Conservation (phyloP, 2,888 invertebrate genomes). For the Phytoseiulus persimilis region DNA sequence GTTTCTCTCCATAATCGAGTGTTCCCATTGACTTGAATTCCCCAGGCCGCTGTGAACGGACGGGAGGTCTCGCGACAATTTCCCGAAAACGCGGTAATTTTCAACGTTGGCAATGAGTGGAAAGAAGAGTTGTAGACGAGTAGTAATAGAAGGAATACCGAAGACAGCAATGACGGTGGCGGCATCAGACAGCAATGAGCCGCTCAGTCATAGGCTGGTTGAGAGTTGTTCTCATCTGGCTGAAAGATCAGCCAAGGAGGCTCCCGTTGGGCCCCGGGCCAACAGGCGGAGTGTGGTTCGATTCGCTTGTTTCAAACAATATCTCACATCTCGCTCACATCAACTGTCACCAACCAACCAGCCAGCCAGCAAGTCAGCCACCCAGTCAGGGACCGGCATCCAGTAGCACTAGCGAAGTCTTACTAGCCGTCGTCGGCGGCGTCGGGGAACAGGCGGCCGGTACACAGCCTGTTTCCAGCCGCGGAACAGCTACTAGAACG, state of each 20-base stretch:
- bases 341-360: constrained; percentile 19
- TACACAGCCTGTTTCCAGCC: not conserved
- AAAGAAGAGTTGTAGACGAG: not conserved
- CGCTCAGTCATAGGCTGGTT: constrained; percentile 38
- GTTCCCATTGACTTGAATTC: too few relatives aligned
- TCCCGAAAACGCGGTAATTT: not conserved
- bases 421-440: not conserved
- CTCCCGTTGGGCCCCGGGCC: constrained; percentile 5
- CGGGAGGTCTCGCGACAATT: too few relatives aligned
- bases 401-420: not conserved
- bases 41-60: too few relatives aligned
- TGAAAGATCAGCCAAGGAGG: constrained; percentile 5
- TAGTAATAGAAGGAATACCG: not conserved
- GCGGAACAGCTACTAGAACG: not conserved
- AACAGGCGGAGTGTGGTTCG: constrained; percentile 11
- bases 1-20: too few relatives aligned
- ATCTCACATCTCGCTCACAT: constrained; percentile 31
- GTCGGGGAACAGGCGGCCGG: not conserved
- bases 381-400: not conserved
- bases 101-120: not conserved
- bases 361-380: not conserved
- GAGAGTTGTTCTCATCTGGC: constrained; percentile 8
- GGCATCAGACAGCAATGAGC: constrained; percentile 32
- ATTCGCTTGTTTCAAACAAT: constrained; percentile 38
- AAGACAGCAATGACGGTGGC: constrained; percentile 12